A percentile compares a stretch with the other conserved stretches of the same genome.
phyloP scores from a whole-genome alignment of 2,797 vertebrate genomes.

The Falco berigora region DNA sequence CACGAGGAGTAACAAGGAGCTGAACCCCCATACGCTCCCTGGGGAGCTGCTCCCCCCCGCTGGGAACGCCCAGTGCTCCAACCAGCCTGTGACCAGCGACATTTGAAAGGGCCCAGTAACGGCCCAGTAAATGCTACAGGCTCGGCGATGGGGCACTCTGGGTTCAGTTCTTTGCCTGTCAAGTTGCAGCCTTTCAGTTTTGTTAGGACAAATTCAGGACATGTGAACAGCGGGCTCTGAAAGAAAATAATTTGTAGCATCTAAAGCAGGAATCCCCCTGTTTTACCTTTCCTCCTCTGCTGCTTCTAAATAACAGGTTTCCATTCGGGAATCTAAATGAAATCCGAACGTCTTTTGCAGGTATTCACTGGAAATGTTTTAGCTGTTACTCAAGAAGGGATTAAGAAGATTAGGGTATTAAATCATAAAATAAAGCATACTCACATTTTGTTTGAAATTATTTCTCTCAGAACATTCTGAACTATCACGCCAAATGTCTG shows the following conservation, averaged over 20 bases:
- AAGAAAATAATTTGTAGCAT: neutral
- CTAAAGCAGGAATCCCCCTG: neutral
- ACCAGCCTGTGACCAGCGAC: neutral
- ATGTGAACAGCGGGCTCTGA: neutral
- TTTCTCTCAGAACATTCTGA: constrained; percentile 81
- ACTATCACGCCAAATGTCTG: constrained; percentile 81
- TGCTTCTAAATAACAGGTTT: neutral
- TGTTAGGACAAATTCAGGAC: neutral
- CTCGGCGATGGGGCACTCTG: neutral
- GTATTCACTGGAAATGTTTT: neutral
- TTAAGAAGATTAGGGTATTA: constrained; percentile 28
- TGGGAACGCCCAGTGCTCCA: neutral
- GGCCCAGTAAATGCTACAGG: neutral
- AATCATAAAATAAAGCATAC: constrained; percentile 3
- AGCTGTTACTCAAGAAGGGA: neutral
- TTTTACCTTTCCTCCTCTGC: neutral
- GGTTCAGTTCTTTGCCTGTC: neutral
- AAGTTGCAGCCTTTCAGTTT: neutral
- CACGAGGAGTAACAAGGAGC: neutral
- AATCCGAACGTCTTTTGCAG: neutral
- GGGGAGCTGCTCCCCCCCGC: neutral
- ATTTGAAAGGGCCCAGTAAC: neutral
- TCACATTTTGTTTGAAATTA: constrained; percentile 79
- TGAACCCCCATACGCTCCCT: neutral
- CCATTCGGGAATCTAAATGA: neutral